Evolutionary conservation across 2,797 vertebrate species (phyloP).

Genomic region (Coendou prehensilis): DNA sequence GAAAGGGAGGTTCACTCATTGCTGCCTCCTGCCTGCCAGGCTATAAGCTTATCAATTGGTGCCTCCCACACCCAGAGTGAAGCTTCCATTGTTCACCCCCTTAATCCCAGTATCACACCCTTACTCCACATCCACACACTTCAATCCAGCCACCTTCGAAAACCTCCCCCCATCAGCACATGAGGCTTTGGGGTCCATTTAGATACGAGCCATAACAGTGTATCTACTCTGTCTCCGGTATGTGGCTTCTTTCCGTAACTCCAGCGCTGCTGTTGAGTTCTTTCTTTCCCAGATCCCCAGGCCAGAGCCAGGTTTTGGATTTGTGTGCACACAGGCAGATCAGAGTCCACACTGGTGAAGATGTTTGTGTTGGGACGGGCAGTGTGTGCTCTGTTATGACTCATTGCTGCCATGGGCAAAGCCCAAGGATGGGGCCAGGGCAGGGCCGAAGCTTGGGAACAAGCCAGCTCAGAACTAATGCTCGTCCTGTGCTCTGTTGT

Average conservation of each 20-base stretch:
- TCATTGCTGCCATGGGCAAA: rapidly evolving
- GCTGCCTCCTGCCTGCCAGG: neutral
- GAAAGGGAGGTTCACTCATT: neutral
- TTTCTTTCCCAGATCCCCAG: neutral
- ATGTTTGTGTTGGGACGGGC: neutral
- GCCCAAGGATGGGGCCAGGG: no score
- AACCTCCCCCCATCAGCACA: neutral
- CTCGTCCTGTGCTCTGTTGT: neutral
- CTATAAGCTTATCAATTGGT: neutral
- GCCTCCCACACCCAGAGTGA: neutral
- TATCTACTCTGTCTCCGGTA: neutral
- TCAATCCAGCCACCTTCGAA: neutral
- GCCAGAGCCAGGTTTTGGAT: neutral
- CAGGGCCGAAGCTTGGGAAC: neutral
- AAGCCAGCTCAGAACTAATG: neutral
- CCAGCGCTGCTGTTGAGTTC: neutral
- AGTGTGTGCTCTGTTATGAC: rapidly evolving
- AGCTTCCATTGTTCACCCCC: neutral
- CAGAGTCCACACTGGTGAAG: neutral
- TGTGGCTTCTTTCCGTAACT: neutral
- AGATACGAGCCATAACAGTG: neutral
- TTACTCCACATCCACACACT: neutral
- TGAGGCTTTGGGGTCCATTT: neutral
- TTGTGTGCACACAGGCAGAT: neutral
- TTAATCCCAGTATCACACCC: neutral